Evolutionary conservation across 2,888 invertebrate species (phyloP).

Genomic region (Formica aserva): DNA sequence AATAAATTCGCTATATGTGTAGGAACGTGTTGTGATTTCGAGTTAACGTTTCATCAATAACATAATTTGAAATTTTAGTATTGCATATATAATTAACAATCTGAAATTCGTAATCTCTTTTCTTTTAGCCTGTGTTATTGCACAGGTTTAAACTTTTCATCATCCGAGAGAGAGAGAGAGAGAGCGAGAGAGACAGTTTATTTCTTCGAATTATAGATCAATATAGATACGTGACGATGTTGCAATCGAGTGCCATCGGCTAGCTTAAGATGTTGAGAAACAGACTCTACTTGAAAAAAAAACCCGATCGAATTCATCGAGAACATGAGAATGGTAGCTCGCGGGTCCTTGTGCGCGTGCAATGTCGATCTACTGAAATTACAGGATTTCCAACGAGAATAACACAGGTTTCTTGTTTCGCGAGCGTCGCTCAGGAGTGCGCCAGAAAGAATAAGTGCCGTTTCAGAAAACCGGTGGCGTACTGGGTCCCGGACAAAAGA

Average conservation of each 20-base stretch:
- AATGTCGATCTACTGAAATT: constrained; percentile 77
- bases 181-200: not conserved
- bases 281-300: not conserved
- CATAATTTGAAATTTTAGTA: not conserved
- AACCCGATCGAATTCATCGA: constrained; percentile 34
- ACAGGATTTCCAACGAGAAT: constrained; percentile 76
- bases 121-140: no score
- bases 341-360: not conserved
- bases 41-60: not conserved
- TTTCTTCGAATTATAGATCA: constrained; percentile 10
- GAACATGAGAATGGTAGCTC: constrained; percentile 31
- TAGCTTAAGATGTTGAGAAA: constrained; percentile 13
- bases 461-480: constrained; percentile 75
- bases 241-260: constrained; percentile 10
- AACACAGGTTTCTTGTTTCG: constrained; percentile 82
- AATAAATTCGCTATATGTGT: not conserved
- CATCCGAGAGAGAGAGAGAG: not conserved
- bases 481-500: constrained; percentile 79
- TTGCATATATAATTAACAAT: not conserved
- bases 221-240: not conserved
- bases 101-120: not conserved
- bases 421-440: constrained; percentile 72
- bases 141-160: not conserved
- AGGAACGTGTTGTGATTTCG: not conserved
- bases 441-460: constrained; percentile 78